Conservation (phyloP, 1,140 invertebrate species). For the Lasaia peninsularis region DNA sequence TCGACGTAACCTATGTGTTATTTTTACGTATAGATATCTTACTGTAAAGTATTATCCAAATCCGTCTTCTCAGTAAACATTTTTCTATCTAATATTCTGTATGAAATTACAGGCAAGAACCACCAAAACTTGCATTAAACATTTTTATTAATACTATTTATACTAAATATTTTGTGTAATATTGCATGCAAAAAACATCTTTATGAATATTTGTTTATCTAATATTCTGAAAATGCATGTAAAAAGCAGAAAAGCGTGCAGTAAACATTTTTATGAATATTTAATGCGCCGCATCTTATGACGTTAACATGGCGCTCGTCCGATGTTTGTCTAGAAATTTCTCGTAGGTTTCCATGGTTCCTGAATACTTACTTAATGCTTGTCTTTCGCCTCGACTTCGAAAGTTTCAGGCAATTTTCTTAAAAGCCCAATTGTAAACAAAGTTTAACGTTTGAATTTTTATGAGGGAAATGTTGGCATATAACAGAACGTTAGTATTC, state of each 20-base stretch:
- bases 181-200: background rate
- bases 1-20: too few relatives aligned
- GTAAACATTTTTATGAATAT: conserved; percentile 53
- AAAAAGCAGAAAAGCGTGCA: conserved; percentile 11
- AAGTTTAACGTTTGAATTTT: conserved; percentile 9
- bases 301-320: conserved; percentile 5
- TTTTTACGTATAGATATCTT: too few relatives aligned
- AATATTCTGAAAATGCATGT: background rate
- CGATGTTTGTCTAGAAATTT: conserved; percentile 6
- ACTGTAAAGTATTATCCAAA: too few relatives aligned
- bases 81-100: too few relatives aligned
- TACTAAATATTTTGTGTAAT: too few relatives aligned
- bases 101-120: too few relatives aligned
- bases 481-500: background rate
- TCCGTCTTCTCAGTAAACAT: too few relatives aligned
- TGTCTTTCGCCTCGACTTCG: conserved; percentile 3
- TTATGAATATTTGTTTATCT: background rate
- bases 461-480: background rate
- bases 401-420: conserved; percentile 5
- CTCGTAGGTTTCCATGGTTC: background rate
- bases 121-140: too few relatives aligned
- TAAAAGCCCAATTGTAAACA: conserved; percentile 1
- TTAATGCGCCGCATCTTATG: conserved; percentile 29
- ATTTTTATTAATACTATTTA: too few relatives aligned
- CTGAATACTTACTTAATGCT: conserved; percentile 7